phyloP scores from a whole-genome alignment of 2,113 vertebrate genomes.

The Callospermophilus lateralis region DNA sequence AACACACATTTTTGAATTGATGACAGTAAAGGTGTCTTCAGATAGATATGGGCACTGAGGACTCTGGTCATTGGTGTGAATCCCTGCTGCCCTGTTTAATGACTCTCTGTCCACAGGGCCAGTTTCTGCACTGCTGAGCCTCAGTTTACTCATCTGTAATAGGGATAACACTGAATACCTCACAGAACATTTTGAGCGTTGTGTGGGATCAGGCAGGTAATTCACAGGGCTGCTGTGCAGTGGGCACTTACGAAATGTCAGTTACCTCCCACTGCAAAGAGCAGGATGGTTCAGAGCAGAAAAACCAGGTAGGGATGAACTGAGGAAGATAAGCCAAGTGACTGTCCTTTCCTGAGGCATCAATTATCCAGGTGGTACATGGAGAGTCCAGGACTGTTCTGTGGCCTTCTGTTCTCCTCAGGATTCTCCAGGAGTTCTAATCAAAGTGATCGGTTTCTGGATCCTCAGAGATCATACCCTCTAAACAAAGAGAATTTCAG shows the following conservation, averaged over 20 bases:
- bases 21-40: not conserved
- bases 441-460: not conserved
- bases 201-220: not conserved
- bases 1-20: rapidly evolving
- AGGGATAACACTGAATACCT: rapidly evolving
- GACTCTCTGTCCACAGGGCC: not conserved
- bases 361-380: not conserved
- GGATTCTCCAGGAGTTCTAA: not conserved
- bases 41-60: rapidly evolving
- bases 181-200: not conserved
- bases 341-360: not conserved
- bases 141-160: constrained; percentile 15
- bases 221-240: not conserved
- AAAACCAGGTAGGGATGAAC: too few species aligned
- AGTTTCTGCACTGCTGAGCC: not conserved
- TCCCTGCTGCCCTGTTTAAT: not conserved
- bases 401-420: not conserved
- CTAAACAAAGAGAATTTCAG: too few species aligned
- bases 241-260: not conserved
- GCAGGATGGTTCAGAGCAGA: not conserved
- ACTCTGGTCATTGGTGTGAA: not conserved
- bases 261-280: not conserved
- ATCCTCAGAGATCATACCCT: not conserved
- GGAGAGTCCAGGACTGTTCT: not conserved
- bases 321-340: not conserved